These are phyloP conservation scores for Orbicella faveolata DNA, from an alignment of 64 coral and sea anemone species.

Conservation along the genomic window DNA sequence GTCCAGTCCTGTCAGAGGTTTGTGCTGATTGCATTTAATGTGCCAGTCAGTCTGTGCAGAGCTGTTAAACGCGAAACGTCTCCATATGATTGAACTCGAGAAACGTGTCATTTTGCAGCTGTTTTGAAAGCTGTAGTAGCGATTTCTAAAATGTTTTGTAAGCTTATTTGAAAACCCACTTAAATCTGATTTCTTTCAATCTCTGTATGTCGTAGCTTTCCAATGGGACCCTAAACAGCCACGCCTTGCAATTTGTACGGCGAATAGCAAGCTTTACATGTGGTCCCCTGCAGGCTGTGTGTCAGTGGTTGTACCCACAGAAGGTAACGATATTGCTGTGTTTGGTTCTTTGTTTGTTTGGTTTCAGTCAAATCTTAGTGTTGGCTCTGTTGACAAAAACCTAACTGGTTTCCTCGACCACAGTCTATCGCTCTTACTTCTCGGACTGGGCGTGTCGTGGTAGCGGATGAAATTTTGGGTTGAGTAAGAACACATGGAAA, in stretches of 20 bases:
- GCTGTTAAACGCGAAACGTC: too few relatives aligned
- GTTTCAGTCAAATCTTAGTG: neutral
- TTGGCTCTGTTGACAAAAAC: neutral
- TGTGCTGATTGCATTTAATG: neutral
- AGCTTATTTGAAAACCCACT: too few relatives aligned
- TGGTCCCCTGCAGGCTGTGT: conserved; percentile 98
- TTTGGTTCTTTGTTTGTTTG: neutral
- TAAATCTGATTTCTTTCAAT: neutral
- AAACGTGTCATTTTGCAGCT: too few relatives aligned
- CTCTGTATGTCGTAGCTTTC: conserved; percentile 40
- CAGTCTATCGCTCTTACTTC: too few relatives aligned
- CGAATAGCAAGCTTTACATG: conserved; percentile 90
- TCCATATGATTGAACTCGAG: too few relatives aligned
- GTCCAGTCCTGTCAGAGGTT: conserved; percentile 78
- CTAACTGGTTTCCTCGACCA: neutral
- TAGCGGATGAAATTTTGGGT: too few relatives aligned
- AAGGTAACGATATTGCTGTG: conserved; percentile 49
- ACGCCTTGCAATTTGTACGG: conserved; percentile 84
- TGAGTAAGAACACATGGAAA: too few relatives aligned
- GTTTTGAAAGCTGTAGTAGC: too few relatives aligned
- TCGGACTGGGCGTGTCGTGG: too few relatives aligned
- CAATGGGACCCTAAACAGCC: conserved; percentile 88
- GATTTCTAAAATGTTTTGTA: too few relatives aligned
- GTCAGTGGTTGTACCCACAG: conserved; percentile 87
- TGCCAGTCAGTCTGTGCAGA: too few relatives aligned